Conservation (phyloP, 2,888 invertebrate genomes). For the Disparrhopalites patrizii region DNA sequence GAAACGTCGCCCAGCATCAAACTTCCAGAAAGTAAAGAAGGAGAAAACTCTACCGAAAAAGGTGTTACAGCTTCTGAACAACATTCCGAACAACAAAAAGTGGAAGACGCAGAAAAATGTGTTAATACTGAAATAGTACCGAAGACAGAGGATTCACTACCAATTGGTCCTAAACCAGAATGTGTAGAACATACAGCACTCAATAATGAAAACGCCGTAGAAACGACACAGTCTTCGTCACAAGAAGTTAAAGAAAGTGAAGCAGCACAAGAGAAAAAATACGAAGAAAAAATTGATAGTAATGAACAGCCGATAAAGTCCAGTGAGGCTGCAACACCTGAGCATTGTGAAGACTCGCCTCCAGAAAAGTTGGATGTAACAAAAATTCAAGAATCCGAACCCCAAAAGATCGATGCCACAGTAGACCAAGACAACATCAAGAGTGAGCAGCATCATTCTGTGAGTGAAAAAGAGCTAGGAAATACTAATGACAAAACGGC, state of each 20-base stretch:
- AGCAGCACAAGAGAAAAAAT: constrained; percentile 16
- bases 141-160: too few relatives aligned
- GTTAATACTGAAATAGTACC: neutral
- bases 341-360: too few relatives aligned
- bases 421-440: too few relatives aligned
- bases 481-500: too few relatives aligned
- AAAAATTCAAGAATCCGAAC: too few relatives aligned
- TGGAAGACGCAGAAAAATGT: neutral
- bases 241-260: neutral
- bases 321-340: neutral
- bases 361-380: too few relatives aligned
- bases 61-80: neutral
- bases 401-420: too few relatives aligned
- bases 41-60: neutral
- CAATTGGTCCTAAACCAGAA: neutral
- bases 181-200: neutral
- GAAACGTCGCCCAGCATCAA: too few relatives aligned
- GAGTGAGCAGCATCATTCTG: too few relatives aligned
- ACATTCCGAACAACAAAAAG: neutral
- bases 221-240: too few relatives aligned
- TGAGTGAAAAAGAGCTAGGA: too few relatives aligned
- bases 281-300: constrained; percentile 19
- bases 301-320: constrained; percentile 21
- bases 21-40: too few relatives aligned
- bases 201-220: neutral